Percentiles rank a stretch among this genome's conserved stretches.
Conservation (phyloP, 2,113 vertebrate species). For the Pantherophis guttatus region DNA sequence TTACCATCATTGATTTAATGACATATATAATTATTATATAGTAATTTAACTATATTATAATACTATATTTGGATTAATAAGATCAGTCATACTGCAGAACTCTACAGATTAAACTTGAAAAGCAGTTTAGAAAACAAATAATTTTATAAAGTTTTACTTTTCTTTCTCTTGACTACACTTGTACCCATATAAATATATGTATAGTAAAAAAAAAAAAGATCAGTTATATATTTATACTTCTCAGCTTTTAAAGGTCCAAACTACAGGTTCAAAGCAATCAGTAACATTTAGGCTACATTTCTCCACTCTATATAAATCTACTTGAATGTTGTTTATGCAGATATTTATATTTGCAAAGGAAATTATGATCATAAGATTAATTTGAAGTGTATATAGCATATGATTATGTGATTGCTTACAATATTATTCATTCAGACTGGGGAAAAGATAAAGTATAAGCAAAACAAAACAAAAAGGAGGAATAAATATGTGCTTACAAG, state of each 20-base stretch:
- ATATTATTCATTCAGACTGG: constrained; percentile 28
- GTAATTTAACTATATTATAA: neutral
- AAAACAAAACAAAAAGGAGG: neutral
- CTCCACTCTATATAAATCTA: neutral
- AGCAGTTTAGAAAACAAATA: neutral
- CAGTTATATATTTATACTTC: neutral
- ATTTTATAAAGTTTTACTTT: neutral
- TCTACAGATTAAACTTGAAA: neutral
- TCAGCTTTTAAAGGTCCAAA: neutral
- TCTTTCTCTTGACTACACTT: neutral
- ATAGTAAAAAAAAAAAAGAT: neutral
- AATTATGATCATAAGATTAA: constrained; percentile 27
- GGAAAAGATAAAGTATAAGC: constrained; percentile 26
- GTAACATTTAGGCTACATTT: constrained; percentile 14
- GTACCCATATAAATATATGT: neutral
- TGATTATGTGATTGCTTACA: constrained; percentile 18
- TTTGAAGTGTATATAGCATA: neutral
- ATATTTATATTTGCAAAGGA: constrained; percentile 36
- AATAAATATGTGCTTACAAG: constrained; percentile 5
- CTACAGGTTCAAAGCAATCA: constrained; percentile 6
- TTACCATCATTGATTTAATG: neutral
- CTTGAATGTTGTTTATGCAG: neutral
- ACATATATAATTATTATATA: neutral
- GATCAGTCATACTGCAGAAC: neutral
- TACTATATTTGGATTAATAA: neutral